phyloP scores from a whole-genome alignment of 2,113 vertebrate species.

The Spheniscus mendiculus region DNA sequence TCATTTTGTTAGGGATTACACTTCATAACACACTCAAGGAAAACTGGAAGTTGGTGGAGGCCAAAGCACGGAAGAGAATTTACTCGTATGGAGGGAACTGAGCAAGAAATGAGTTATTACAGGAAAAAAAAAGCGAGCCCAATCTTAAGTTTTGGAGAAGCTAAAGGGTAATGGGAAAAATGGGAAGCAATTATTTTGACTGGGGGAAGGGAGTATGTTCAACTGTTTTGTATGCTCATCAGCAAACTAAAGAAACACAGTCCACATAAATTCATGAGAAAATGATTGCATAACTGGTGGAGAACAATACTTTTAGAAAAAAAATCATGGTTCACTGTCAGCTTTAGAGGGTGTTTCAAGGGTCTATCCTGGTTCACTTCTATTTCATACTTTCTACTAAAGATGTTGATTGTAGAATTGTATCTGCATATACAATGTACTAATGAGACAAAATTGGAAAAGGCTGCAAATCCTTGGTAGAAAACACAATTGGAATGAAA shows the following conservation, averaged over 20 bases:
- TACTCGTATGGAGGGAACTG: neutral
- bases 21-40: neutral
- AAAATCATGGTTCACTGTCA: neutral
- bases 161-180: neutral
- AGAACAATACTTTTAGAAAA: neutral
- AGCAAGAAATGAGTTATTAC: neutral
- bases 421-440: neutral
- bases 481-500: neutral
- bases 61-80: neutral
- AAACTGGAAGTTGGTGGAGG: neutral
- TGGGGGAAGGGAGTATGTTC: neutral
- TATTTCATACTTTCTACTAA: neutral
- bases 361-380: neutral
- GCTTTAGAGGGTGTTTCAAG: neutral
- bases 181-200: neutral
- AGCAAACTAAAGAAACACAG: neutral
- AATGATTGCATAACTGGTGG: neutral
- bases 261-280: neutral
- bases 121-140: neutral
- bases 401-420: neutral
- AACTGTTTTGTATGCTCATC: neutral
- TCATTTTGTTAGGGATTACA: neutral
- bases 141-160: neutral
- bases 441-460: neutral
- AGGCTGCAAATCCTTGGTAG: neutral